These are phyloP conservation scores for Pyrgilauda ruficollis DNA, from an alignment of 2,113 vertebrate species.

Conservation along the genomic window DNA sequence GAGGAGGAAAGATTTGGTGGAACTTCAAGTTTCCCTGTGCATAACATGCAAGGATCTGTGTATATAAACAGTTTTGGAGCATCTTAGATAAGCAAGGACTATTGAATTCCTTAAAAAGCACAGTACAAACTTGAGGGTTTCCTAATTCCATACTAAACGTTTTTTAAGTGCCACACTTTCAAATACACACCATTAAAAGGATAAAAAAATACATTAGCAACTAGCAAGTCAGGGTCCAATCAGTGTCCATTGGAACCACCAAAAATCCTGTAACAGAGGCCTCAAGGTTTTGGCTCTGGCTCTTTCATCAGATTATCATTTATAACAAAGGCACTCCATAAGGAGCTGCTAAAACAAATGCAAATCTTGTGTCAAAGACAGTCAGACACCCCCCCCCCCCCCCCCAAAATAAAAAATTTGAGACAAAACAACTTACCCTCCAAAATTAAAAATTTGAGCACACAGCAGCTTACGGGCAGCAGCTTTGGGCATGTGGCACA, in stretches of 20 bases:
- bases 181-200: neutral
- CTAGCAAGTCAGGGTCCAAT: neutral
- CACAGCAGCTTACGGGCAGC: conserved; percentile 46
- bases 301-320: neutral
- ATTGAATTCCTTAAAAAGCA: neutral
- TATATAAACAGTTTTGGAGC: neutral
- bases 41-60: neutral
- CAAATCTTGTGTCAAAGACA: neutral
- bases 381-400: neutral
- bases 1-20: neutral
- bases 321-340: neutral
- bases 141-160: neutral
- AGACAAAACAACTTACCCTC: too few relatives aligned
- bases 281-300: neutral
- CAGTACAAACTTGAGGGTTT: neutral
- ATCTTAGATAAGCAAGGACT: neutral
- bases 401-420: conserved; percentile 24
- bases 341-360: neutral
- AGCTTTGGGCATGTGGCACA: conserved; percentile 65
- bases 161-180: neutral
- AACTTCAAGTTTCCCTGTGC: neutral
- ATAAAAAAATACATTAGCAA: neutral
- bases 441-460: conserved; percentile 34
- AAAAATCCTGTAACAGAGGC: neutral
- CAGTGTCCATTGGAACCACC: neutral